Evolutionary conservation across 2,888 invertebrate species (phyloP).

Genomic region (Rhamnusium bicolor): DNA sequence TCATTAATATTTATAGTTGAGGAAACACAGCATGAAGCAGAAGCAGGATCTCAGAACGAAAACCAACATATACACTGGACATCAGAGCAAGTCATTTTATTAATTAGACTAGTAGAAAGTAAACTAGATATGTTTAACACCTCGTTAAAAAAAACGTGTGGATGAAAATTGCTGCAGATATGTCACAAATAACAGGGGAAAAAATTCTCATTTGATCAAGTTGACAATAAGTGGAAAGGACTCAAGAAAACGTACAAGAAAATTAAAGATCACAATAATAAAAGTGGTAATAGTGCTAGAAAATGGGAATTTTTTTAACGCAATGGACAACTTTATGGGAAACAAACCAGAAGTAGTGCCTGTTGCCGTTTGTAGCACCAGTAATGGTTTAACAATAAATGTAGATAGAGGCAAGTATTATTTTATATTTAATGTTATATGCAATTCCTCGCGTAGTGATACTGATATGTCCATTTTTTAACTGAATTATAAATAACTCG

Average conservation of each 20-base stretch:
- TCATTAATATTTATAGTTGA: no score
- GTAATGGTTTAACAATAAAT: background rate
- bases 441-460: no score
- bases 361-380: background rate
- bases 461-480: no score
- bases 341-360: background rate
- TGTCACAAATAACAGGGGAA: background rate
- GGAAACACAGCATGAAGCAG: no score
- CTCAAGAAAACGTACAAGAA: constrained; percentile 29
- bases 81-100: background rate
- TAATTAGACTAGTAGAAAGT: constrained; percentile 10
- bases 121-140: background rate
- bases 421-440: background rate
- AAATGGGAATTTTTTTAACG: constrained; percentile 27
- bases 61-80: no score
- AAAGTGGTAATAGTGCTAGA: background rate
- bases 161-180: constrained; percentile 10
- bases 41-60: no score
- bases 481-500: no score
- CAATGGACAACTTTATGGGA: background rate
- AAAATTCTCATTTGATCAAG: constrained; percentile 11
- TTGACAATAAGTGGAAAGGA: constrained; percentile 33
- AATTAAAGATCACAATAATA: constrained; percentile 32
- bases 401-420: background rate
- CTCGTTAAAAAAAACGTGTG: constrained; percentile 27